A percentile compares a stretch with the other conserved stretches of the same genome.
Conservation (phyloP, 2,797 vertebrate genomes). For the Phyllotis vaccarum region DNA sequence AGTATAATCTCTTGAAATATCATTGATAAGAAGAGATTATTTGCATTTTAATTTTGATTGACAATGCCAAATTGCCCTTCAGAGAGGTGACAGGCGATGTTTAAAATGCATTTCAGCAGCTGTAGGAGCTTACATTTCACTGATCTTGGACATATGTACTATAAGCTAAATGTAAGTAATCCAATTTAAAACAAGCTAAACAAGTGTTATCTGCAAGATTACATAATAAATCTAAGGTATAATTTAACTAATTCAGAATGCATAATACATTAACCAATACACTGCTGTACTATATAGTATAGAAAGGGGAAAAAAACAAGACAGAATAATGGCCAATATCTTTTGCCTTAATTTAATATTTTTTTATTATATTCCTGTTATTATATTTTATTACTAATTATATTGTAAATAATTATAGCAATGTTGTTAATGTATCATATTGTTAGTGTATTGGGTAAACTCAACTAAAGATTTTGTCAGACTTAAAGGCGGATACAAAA, state of each 20-base stretch:
- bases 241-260: slow-evolving; percentile 4
- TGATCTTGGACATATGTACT: neutral
- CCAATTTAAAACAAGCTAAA: slow-evolving; percentile 18
- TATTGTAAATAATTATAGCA: neutral
- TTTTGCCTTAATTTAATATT: slow-evolving; percentile 3
- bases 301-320: neutral
- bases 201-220: neutral
- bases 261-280: neutral
- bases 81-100: slow-evolving; percentile 34
- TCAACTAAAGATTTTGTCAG: neutral
- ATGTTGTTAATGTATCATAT: neutral
- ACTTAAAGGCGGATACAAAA: slow-evolving; percentile 27
- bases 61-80: slow-evolving; percentile 60
- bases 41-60: slow-evolving; percentile 61
- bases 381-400: neutral
- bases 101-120: slow-evolving; percentile 43
- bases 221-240: slow-evolving; percentile 11
- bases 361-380: neutral
- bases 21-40: slow-evolving; percentile 50
- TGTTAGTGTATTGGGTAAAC: neutral
- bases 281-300: neutral
- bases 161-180: slow-evolving; percentile 5
- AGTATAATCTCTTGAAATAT: slow-evolving; percentile 43
- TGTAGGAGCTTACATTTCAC: slow-evolving; percentile 40
- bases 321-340: neutral